Evolutionary conservation across 1,140 invertebrate genomes (phyloP).

Genomic region (Ladona fulva): DNA sequence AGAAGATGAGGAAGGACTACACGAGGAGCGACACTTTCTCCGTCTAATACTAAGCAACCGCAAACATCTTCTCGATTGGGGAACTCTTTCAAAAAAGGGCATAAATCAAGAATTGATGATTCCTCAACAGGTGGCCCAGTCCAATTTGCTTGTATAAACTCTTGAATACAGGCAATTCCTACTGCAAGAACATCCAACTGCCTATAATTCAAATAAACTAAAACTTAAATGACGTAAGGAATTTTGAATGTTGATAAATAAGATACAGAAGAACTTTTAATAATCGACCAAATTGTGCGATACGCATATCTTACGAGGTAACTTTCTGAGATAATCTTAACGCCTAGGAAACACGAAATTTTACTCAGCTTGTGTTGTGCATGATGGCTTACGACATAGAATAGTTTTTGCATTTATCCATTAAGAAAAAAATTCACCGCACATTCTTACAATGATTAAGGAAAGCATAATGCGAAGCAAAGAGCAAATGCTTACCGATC

Average conservation of each 20-base stretch:
- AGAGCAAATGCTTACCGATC: no score
- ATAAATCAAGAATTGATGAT: neutral
- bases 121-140: constrained; percentile 50
- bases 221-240: neutral
- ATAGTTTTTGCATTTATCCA: no score
- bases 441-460: no score
- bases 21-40: neutral
- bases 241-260: neutral
- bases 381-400: no score
- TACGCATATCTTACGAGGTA: no score
- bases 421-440: no score
- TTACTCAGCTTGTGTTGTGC: no score
- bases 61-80: neutral
- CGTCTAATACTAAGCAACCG: neutral
- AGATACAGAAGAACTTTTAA: no score
- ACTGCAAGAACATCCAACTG: constrained; percentile 34
- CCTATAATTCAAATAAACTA: constrained; percentile 19
- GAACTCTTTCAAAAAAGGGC: neutral
- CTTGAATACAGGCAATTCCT: constrained; percentile 51
- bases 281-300: no score
- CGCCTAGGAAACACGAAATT: no score
- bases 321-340: no score
- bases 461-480: no score
- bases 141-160: constrained; percentile 74
- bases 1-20: neutral